Conservation (phyloP, 2,113 vertebrate species). For the Ptilonorhynchus violaceus region DNA sequence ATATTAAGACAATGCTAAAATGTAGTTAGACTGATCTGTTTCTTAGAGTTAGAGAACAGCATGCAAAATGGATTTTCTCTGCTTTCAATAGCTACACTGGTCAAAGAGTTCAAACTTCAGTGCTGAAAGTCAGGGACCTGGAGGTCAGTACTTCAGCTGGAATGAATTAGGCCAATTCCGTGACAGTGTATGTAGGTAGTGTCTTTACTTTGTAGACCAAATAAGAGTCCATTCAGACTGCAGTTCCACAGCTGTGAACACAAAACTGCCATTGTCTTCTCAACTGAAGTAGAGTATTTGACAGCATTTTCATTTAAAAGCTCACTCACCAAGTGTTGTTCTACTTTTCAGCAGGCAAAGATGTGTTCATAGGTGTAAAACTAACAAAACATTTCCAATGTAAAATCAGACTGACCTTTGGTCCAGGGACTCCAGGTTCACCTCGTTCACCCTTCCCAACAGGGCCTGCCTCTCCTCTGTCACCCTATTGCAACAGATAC, state of each 20-base stretch:
- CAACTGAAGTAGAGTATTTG: background rate
- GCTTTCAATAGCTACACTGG: background rate
- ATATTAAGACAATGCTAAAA: background rate
- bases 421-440: slow-evolving; percentile 82
- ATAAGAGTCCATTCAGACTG: background rate
- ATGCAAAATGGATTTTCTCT: slow-evolving; percentile 53
- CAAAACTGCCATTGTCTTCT: background rate
- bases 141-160: background rate
- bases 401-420: slow-evolving; percentile 82
- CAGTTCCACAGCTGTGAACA: background rate
- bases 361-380: background rate
- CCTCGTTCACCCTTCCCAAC: slow-evolving; percentile 90
- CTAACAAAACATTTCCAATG: background rate
- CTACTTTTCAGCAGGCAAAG: background rate
- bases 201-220: background rate
- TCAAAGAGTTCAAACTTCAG: background rate
- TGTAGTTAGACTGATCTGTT: background rate
- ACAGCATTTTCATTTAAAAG: background rate
- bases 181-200: background rate
- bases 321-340: background rate
- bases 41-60: background rate
- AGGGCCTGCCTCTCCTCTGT: slow-evolving; percentile 87
- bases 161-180: background rate
- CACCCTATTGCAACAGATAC: slow-evolving; percentile 78
- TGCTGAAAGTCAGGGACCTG: background rate